Evolutionary conservation across 2,888 invertebrate species (phyloP).

Genomic region (Boloria selene): DNA sequence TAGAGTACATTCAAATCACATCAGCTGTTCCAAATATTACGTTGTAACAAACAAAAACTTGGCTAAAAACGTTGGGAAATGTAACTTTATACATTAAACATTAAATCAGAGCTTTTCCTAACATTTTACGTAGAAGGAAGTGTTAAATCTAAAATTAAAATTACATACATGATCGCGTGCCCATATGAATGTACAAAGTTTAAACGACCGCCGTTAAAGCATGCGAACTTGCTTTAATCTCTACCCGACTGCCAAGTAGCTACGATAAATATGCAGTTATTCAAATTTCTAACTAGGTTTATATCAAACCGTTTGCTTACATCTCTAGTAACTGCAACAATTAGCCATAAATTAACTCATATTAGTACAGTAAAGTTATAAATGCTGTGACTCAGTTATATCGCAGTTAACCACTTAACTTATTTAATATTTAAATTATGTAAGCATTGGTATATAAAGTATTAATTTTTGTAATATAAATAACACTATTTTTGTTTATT

Average conservation of each 20-base stretch:
- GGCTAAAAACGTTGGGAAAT: not conserved
- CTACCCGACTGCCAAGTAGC: slow-evolving; percentile 25
- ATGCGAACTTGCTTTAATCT: slow-evolving; percentile 31
- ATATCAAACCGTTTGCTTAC: slow-evolving; percentile 15
- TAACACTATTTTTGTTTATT: too few species aligned
- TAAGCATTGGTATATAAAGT: too few species aligned
- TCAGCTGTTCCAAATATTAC: too few species aligned
- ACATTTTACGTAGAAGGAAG: slow-evolving; percentile 38
- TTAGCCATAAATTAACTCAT: not conserved
- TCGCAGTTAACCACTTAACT: too few species aligned
- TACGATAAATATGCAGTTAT: slow-evolving; percentile 28
- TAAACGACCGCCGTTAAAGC: slow-evolving; percentile 33
- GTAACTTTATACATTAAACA: not conserved
- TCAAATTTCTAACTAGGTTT: slow-evolving; percentile 20
- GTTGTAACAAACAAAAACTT: too few species aligned
- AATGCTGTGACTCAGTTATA: not conserved
- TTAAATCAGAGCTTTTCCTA: not conserved
- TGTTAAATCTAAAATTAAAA: slow-evolving; percentile 36
- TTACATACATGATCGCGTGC: slow-evolving; percentile 36
- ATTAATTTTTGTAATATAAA: too few species aligned
- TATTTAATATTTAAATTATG: too few species aligned
- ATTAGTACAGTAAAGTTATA: not conserved
- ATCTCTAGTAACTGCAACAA: not conserved
- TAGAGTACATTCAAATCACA: too few species aligned
- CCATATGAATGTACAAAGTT: slow-evolving; percentile 36